phyloP scores from a whole-genome alignment of 53 echinoderm and acorn worm genomes.

The Echinometra lucunter region DNA sequence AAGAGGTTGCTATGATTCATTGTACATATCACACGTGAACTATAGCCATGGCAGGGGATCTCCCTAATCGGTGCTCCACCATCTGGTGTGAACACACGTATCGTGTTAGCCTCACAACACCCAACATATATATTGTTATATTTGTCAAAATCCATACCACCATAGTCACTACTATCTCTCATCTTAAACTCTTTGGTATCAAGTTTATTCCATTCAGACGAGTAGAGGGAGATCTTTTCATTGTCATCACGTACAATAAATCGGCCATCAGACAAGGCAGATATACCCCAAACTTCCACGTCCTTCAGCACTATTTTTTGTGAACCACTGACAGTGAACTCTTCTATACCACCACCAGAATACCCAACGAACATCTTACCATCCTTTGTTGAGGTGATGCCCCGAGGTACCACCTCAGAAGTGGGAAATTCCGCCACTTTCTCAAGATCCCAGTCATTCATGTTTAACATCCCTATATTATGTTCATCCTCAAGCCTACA shows the following conservation, averaged over 20 bases:
- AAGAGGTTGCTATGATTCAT: not conserved
- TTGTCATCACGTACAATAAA: not conserved
- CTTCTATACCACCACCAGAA: not conserved
- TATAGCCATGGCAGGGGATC: constrained; percentile 23
- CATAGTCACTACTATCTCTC: not conserved
- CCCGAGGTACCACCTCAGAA: not conserved
- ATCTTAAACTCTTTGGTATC: not conserved
- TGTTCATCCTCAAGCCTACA: not conserved
- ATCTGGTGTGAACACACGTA: not conserved
- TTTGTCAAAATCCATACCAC: not conserved
- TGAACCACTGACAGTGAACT: not conserved
- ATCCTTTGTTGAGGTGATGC: not conserved
- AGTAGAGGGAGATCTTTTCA: not conserved
- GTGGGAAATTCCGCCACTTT: not conserved
- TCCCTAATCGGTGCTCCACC: constrained; percentile 19
- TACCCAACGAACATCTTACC: not conserved
- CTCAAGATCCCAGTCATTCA: not conserved
- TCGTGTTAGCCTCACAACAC: not conserved
- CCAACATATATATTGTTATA: not conserved
- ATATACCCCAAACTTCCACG: not conserved
- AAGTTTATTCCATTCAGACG: not conserved
- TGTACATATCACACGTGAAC: not conserved
- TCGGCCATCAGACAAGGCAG: not conserved
- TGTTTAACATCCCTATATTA: not conserved
- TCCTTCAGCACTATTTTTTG: not conserved